Evolutionary conservation across 2,113 vertebrate genomes (phyloP).

Genomic region (Mesocricetus auratus): DNA sequence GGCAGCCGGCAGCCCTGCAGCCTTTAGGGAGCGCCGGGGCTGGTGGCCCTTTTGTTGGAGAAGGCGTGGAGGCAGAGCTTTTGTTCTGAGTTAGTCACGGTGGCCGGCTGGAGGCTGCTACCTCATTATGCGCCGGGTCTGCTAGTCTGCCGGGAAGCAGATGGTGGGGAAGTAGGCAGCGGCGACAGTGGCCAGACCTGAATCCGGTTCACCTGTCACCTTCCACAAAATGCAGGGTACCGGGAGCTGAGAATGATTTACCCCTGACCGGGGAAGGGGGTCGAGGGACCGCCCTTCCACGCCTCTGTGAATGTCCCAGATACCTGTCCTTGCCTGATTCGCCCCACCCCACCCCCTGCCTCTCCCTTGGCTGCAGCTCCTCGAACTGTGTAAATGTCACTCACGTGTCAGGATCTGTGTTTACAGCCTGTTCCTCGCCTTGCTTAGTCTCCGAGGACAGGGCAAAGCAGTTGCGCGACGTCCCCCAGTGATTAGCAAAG

Average conservation of each 20-base stretch:
- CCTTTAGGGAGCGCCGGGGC: conserved; percentile 88
- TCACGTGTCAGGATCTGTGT: conserved; percentile 88
- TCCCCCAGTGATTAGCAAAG: conserved; percentile 83
- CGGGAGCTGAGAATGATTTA: conserved; percentile 61
- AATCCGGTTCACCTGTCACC: conserved; percentile 91
- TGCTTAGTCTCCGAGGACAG: conserved; percentile 84
- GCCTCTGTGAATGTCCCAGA: background rate
- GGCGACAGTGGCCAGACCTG: conserved; percentile 89
- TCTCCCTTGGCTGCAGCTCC: conserved; percentile 78
- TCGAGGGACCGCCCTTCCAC: background rate
- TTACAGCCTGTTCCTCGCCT: conserved; percentile 86
- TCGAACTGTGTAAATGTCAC: conserved; percentile 86
- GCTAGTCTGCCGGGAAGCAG: conserved; percentile 90
- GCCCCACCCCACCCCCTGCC: background rate
- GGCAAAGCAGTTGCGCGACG: conserved; percentile 78
- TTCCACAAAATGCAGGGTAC: conserved; percentile 87
- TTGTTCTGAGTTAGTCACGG: conserved; percentile 92
- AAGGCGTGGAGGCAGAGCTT: conserved; percentile 89
- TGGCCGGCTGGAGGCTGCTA: conserved; percentile 91
- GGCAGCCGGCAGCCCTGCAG: conserved; percentile 89
- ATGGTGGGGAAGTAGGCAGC: conserved; percentile 89
- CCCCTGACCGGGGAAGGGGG: background rate
- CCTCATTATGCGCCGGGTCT: conserved; percentile 90
- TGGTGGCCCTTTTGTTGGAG: conserved; percentile 90
- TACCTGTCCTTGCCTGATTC: conserved; percentile 38